phyloP scores from a whole-genome alignment of 2,113 vertebrate genomes.

The Chinchilla lanigera region DNA sequence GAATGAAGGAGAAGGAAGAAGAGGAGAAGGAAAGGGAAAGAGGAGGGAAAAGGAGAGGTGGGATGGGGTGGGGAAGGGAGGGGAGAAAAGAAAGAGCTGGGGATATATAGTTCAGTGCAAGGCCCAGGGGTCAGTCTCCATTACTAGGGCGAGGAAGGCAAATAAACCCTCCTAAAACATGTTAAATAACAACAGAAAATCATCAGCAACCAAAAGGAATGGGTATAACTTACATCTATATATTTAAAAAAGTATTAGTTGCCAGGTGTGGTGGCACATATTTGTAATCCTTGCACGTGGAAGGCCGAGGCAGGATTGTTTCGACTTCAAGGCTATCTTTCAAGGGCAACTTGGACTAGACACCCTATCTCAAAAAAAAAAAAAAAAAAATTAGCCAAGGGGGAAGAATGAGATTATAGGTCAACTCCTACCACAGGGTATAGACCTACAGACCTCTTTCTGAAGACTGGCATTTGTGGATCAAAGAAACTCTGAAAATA shows the following conservation, averaged over 20 bases:
- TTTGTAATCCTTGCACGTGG: not conserved
- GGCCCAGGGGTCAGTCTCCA: not conserved
- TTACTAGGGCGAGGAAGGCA: not conserved
- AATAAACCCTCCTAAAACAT: not conserved
- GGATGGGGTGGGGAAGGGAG: not conserved
- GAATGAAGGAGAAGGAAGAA: not conserved
- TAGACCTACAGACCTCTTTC: not conserved
- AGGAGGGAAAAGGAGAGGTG: too few relatives aligned
- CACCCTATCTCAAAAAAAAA: not conserved
- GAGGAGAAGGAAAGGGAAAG: not conserved
- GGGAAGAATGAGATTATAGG: not conserved
- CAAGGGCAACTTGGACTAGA: not conserved
- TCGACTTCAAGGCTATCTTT: too few relatives aligned
- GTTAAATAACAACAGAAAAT: not conserved
- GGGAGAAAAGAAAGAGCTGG: not conserved
- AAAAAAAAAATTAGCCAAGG: not conserved
- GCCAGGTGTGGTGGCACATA: not conserved
- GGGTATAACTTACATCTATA: not conserved
- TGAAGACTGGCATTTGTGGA: not conserved
- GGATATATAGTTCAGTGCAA: not conserved
- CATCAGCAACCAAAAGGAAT: slow-evolving; percentile 30
- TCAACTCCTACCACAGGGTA: not conserved
- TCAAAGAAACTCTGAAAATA: not conserved
- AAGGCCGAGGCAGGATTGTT: not conserved
- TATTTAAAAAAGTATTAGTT: slow-evolving; percentile 4